Evolutionary conservation across 1,140 invertebrate species (phyloP).

Genomic region (Propsilocerus akamusi): DNA sequence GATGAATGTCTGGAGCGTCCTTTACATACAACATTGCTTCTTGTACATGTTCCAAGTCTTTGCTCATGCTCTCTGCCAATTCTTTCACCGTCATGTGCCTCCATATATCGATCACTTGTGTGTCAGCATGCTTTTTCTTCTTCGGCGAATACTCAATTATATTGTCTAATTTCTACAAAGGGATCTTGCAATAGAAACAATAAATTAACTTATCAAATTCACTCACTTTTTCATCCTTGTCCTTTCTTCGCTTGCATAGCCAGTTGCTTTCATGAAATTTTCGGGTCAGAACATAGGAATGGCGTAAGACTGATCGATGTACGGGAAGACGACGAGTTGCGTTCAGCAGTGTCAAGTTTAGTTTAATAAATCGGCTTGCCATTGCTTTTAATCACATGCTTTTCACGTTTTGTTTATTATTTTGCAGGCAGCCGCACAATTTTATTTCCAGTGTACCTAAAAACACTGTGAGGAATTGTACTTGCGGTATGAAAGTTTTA

Average conservation of each 20-base stretch:
- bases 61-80: constrained; percentile 37
- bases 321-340: no score
- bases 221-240: constrained; percentile 27
- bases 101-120: constrained; percentile 45
- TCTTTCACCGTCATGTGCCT: constrained; percentile 56
- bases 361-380: no score
- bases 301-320: no score
- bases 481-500: no score
- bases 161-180: constrained; percentile 27
- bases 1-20: constrained; percentile 28
- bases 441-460: no score
- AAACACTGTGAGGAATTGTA: no score
- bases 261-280: no score
- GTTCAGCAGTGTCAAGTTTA: no score
- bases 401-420: no score
- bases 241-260: constrained; percentile 30
- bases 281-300: no score
- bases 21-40: constrained; percentile 45
- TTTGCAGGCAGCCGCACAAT: no score
- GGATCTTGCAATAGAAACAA: constrained; percentile 3
- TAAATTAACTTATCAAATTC: constrained; percentile 4
- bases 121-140: constrained; percentile 17
- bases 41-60: constrained; percentile 44
- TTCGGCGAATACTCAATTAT: constrained; percentile 31
- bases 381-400: no score